Conservation (phyloP, 2,797 vertebrate genomes). For the Vireo griseus region DNA sequence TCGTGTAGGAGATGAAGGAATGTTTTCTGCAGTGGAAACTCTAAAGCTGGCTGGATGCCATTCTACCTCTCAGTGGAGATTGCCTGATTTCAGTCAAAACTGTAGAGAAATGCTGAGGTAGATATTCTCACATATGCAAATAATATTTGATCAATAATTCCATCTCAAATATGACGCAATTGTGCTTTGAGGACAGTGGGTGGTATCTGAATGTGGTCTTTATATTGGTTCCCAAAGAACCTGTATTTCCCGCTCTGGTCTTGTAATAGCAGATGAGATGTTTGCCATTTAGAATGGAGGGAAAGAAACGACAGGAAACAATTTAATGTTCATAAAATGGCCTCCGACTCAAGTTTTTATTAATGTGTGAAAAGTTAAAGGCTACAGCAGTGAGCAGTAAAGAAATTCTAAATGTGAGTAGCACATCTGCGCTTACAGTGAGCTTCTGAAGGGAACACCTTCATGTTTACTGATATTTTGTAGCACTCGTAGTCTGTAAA, state of each 20-base stretch:
- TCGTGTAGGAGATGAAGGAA: accelerated
- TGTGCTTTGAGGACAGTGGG: not conserved
- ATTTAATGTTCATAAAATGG: not conserved
- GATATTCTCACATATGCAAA: not conserved
- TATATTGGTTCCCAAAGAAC: not conserved
- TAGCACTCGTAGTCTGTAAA: not conserved
- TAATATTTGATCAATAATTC: not conserved
- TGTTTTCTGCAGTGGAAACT: not conserved
- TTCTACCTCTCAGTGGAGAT: not conserved
- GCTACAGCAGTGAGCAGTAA: not conserved
- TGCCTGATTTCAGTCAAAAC: not conserved
- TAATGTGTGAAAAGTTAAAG: not conserved
- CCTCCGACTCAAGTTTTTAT: not conserved
- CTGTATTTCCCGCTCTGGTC: not conserved
- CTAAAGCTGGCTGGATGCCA: not conserved
- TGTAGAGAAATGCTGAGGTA: not conserved
- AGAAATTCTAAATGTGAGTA: not conserved
- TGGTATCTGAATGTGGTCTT: not conserved
- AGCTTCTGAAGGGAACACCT: not conserved
- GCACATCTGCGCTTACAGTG: not conserved
- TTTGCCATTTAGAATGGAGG: not conserved
- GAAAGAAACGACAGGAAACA: not conserved
- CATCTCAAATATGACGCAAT: not conserved
- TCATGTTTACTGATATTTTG: not conserved
- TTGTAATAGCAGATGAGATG: not conserved